Base-by-base conservation (phyloP, 2,113 vertebrate species). In the Colistium nudipinnis region DNA sequence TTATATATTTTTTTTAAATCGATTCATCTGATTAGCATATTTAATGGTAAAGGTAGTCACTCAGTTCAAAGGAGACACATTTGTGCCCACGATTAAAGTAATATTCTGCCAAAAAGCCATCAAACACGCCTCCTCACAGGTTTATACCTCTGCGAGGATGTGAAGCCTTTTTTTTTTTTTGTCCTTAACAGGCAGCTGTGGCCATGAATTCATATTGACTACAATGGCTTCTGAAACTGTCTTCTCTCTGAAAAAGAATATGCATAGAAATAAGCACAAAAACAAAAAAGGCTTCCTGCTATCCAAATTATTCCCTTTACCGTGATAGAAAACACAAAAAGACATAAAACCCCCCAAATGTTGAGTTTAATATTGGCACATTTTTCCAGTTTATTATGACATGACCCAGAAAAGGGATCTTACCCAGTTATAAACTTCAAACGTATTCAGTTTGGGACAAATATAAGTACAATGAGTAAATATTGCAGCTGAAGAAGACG, bases 61-160 rank as follows among this genome's bases (percentile, higher is more conserved):
- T 44, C 28, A 3, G 44, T 44, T 43, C 49, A 22, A 76, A 56
- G 44, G 60, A 70, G 41, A 56, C 31, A 24, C n/a, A 4, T 76
- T 51, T 35, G 41, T 57, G 13, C 4, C 57, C 27, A n/a, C 43
- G 22, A 76, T 59, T 65, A 53, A 64, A 65, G 14, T 25, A 12
- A 51, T 4, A 51, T 28, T 16, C 48, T 51, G 25, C 25, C 14
- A 17, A n/a, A 51, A 51, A 10, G 7, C 9, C 16, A 14, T 38
- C 39, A 53, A 30, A 59, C 36, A 43, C 4, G 2, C 28, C 28
- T 45, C 47, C 48, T 61, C 2, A 6, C 47, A 13, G n/a, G 24
- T 48, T 52, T 51, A 14, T 25, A 41, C 31, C 4, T 33, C 31
- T 33, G 19, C 1, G 6, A 19, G 33, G 25, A 30, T 25, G 8